Base-by-base conservation (phyloP, 2,888 invertebrate species). In the Drosophila pseudotakahashii region DNA sequence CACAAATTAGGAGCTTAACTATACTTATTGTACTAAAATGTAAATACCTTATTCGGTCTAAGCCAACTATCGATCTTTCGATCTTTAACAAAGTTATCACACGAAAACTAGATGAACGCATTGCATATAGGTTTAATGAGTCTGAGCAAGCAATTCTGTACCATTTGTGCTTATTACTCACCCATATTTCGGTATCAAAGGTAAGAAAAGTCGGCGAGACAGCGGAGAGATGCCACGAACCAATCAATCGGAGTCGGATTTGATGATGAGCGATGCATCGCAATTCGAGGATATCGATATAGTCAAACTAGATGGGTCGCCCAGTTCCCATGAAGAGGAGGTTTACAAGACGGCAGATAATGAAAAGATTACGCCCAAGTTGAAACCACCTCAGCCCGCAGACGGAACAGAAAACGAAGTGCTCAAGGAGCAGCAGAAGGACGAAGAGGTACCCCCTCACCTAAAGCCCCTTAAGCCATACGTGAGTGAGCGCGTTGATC, bases 201-300 rank as follows among this genome's bases (percentile, higher is more conserved):
- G 52, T 45, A 16, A 16, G 37, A 44, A 19, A 9, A 37, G 10
- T 45, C 30, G n/a, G 10, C 6, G 11, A 11, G 5, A 2, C 23
- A 14, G 9, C 0, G 2, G 34, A 14, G 23, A 60, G 13, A 11
- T 30, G 47, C 26, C 11, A 30, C 23, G 10, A 37, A 26, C 32
- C n/a, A 53, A 61, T 63, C 66, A 76, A 68, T 77, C 75, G 23
- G 71, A 73, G 52, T 77, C 90, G 66, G 91, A 91, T 63, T 63
- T 90, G 34, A 91, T 91, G 91, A 81, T 91, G 77, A 91, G 77
- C 81, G 91, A 91, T 79, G 91, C 84, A 41, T 77, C 80, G 32
- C 63, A 70, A n/a, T 75, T 76, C 64, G 90, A 90, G 51, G 89
- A 90, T 64, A 88, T 91, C 67, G 90, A 91, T 84, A 91, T 91